Base-by-base conservation (phyloP, 2,888 invertebrate genomes). In the Zeuzera pyrina region DNA sequence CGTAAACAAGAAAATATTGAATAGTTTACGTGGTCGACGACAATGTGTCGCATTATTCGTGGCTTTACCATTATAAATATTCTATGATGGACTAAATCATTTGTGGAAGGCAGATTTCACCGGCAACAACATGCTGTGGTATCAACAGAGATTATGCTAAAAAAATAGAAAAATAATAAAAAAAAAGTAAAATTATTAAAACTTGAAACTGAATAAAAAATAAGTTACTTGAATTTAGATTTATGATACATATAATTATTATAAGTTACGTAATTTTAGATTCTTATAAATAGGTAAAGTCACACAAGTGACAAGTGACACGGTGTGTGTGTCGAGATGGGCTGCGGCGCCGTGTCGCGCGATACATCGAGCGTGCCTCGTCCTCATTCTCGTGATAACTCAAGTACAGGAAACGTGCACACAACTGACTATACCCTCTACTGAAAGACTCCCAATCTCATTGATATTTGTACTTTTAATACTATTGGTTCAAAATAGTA, bases 91-190 rank as follows among this genome's bases (percentile, higher is more conserved):
- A 77, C 79, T 67, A 73, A 78, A 76, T 77, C 71, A 72, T 78
- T 86, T 79, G 86, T 86, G 86, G 83, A 87, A 87, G 87, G 87
- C 87, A 87, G 84, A 86, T 87, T 87, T 87, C 87, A 87, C 87
- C 85, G 87, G 87, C 87, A 87, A 87, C 87, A 87, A 87, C 86
- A 79, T 63, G 73, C 69, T 70, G 74, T 72, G 76, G 74, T 65
- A 65, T 66, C 63, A 74, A 85, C 79, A 86, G 84, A 85, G 85
- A 84, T 85, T 85, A 85, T 76, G 81, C 74, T 76, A 78, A 74
- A 73, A 65, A 72, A 54, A 49, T 46, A 46, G 43, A 46, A 45
- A 52, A 57, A 71, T 72, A 68, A 63, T 64, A 85, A 86, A 86
- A 84, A 85, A 85, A 84, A 81, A 84, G 84, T 71, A 85, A 85